Evolutionary conservation across 2,797 vertebrate species (phyloP).

Genomic region (Myiothlypis coronata): DNA sequence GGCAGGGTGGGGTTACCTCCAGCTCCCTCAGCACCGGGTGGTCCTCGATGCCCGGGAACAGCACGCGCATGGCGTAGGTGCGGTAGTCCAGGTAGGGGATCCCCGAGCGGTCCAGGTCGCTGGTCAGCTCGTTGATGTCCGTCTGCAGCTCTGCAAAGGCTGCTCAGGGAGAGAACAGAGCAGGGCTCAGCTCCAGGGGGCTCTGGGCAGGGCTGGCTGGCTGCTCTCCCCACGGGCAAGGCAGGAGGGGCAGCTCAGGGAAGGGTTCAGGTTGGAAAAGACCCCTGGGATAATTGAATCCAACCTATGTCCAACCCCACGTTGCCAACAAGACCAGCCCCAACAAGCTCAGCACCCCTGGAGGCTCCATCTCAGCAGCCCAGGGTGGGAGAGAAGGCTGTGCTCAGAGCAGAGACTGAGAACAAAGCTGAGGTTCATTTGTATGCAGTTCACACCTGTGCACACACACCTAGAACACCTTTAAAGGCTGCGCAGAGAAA

Average conservation of each 20-base stretch:
- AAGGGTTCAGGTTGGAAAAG: fast-evolving
- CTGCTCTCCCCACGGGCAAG: background rate
- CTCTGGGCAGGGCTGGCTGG: background rate
- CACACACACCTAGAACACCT: constrained; percentile 24
- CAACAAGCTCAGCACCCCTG: background rate
- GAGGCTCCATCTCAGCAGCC: background rate
- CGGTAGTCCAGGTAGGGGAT: constrained; percentile 94
- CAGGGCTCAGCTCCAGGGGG: background rate
- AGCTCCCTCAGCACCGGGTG: constrained; percentile 90
- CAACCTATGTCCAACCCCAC: too few species aligned
- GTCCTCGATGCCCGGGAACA: constrained; percentile 95
- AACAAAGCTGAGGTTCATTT: constrained; percentile 52
- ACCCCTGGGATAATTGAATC: too few species aligned
- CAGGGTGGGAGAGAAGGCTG: background rate
- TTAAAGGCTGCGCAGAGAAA: constrained; percentile 9
- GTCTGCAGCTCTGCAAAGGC: constrained; percentile 94
- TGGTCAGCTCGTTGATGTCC: constrained; percentile 91
- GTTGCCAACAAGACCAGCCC: too few species aligned
- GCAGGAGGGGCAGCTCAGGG: background rate
- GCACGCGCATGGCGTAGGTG: constrained; percentile 93
- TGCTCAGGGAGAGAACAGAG: background rate
- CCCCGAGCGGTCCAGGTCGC: constrained; percentile 90
- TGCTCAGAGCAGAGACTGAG: background rate
- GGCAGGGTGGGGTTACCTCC: constrained; percentile 65
- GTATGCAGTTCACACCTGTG: constrained; percentile 56